Evolutionary conservation across 2,113 vertebrate species (phyloP).

Genomic region (Peromyscus maniculatus): DNA sequence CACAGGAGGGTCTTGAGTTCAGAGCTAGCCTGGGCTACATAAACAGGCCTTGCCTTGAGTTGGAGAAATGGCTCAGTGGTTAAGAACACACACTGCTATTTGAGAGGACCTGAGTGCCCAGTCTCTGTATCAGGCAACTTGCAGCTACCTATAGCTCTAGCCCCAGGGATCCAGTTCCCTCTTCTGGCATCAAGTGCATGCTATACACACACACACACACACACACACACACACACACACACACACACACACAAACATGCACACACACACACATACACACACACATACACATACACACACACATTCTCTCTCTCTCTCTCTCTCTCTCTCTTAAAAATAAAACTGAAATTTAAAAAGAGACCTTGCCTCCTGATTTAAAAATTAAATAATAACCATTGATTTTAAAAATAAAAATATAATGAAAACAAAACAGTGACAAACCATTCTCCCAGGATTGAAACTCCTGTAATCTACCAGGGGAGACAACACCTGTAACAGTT

Average conservation of each 20-base stretch:
- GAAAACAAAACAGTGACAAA: neutral
- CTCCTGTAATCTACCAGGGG: neutral
- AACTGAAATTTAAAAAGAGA: neutral
- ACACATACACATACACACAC: neutral
- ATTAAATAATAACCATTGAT: neutral
- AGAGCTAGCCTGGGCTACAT: neutral
- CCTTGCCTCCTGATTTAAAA: neutral
- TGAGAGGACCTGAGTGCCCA: neutral
- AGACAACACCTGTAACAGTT: rapidly evolving
- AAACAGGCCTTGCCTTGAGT: neutral
- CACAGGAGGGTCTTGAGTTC: neutral
- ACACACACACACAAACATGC: neutral
- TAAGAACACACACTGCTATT: neutral
- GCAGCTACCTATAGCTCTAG: neutral
- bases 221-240: neutral
- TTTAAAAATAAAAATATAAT: neutral
- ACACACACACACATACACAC: neutral
- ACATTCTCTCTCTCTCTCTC: neutral
- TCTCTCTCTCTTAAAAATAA: neutral
- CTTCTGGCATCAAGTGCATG: neutral
- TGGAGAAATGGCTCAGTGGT: neutral
- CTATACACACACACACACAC: neutral
- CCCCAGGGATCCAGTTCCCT: neutral
- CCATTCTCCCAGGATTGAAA: neutral
- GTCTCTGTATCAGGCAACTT: neutral